Evolutionary conservation across 1,140 invertebrate genomes (phyloP), one percentile per base, ranked within the genome.

Genomic region (Telenomus remus): DNA sequence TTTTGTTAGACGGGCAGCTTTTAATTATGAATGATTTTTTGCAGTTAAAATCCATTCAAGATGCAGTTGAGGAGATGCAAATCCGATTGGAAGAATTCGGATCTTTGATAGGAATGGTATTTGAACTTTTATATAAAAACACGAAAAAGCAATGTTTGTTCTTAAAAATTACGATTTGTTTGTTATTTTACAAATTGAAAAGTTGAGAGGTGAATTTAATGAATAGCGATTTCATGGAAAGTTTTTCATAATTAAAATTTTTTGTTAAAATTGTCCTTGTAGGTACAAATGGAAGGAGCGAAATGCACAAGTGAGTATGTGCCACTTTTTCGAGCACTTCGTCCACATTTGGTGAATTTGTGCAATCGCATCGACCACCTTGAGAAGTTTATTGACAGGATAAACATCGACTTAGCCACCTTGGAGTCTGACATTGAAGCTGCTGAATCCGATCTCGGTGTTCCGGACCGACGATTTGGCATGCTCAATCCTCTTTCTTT

Each of bases 61-160:
- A 82, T 46, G 55, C 68, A 12, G 59, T 80, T 48, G 80, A 82
- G 34, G 81, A 82, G 72, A 82, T 82, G 81, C 79, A 82, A 55
- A 77, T 78, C 15, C 65, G 78, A 1, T 61, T 82, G 10, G 81
- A 82, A 63, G 81, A 82, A 76, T 82, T 81, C 59, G 74, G 69
- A 37, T 81, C 80, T 5, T 69, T 82, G 1, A 68, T 79, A 61
- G 69, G 76, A 74, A 82, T 80, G 81, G 81, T 82, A 74, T 54
- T 46, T 79, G 71, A 57, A 59, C 79, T n/a, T n/a, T n/a, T n/a
- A n/a, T n/a, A n/a, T n/a, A n/a, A n/a, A n/a, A n/a, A n/a, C n/a
- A n/a, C n/a, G n/a, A n/a, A n/a, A n/a, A n/a, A n/a, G n/a, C n/a
- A n/a, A n/a, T n/a, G n/a, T n/a, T n/a, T n/a, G n/a, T n/a, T n/a